Evolutionary conservation across 2,888 invertebrate species (phyloP), one percentile per base, ranked within the genome.

Genomic region (Agrypnus murinus): DNA sequence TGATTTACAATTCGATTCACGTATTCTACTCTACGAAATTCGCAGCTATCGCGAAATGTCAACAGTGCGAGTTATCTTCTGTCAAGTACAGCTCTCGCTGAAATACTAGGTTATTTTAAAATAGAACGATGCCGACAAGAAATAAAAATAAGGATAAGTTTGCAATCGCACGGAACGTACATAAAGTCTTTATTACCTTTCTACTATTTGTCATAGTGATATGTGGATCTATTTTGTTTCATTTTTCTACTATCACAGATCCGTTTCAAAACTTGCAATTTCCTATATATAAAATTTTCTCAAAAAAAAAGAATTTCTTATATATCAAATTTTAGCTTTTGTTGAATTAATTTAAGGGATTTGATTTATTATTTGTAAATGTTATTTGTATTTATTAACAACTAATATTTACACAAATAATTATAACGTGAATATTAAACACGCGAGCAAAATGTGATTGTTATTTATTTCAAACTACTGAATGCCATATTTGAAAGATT

Each of bases 41-140:
- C 69, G 50, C 69, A 69, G 69, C 69, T 69, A 69, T 64, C 64
- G 59, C 43, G 53, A 69, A 69, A 69, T 64, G 69, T 69, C 69
- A 69, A 69, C 69, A 70, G 59, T 53, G 46, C 62, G 62, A 70
- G 60, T 70, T 65, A 65, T 65, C 65, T 66, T 70, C 65, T 70
- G 70, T 66, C 70, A 70, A 70, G 57, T 62, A 57, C 70, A 70
- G 70, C 40, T 62, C 38, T 55, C 53, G 48, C 60, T 67, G 67
- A 67, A 67, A 60, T 53, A 60, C 60, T 70, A 57, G 17, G 43
- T 55, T 40, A 63, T 69, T 69, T 63, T 63, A 69, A 63, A 69
- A 58, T 57, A 63, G 46, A 62, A 60, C 46, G 36, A 46, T 32
- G 48, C 57, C 57, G 34, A 55, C 32, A 9, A 25, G 17, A 62